Conservation (phyloP, 2,888 invertebrate genomes). For the Parnassius smintheus region DNA sequence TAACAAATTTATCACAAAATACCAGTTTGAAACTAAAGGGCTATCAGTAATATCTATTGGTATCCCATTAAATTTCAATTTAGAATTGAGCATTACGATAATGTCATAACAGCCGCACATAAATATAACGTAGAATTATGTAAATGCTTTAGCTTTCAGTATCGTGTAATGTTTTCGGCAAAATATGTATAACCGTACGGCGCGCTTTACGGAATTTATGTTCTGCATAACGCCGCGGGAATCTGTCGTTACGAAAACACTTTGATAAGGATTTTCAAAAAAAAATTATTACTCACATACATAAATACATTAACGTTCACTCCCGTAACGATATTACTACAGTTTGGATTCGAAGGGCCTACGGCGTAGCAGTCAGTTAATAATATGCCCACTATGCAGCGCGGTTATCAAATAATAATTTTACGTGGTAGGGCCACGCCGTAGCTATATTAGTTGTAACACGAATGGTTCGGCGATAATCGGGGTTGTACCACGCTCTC, state of each 20-base stretch:
- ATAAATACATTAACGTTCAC: no score
- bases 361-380: no score
- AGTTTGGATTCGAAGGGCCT: no score
- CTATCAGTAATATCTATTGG: not conserved
- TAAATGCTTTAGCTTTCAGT: constrained; percentile 32
- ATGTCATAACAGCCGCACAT: constrained; percentile 54
- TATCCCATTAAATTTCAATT: constrained; percentile 21
- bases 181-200: constrained; percentile 2
- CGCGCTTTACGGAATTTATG: not conserved
- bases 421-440: no score
- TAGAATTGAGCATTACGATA: constrained; percentile 49
- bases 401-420: no score
- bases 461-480: no score
- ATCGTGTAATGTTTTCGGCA: constrained; percentile 1
- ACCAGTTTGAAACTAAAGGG: no score
- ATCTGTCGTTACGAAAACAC: not conserved
- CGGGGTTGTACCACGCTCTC: no score
- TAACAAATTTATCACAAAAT: constrained; percentile 11
- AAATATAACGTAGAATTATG: constrained; percentile 50
- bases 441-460: no score
- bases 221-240: not conserved
- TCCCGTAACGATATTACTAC: no score
- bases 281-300: no score
- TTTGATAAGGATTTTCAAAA: not conserved
- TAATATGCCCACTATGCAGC: no score